These are phyloP conservation scores for Bedellia somnulentella DNA, from an alignment of 2,888 invertebrate species.

Conservation along the genomic window DNA sequence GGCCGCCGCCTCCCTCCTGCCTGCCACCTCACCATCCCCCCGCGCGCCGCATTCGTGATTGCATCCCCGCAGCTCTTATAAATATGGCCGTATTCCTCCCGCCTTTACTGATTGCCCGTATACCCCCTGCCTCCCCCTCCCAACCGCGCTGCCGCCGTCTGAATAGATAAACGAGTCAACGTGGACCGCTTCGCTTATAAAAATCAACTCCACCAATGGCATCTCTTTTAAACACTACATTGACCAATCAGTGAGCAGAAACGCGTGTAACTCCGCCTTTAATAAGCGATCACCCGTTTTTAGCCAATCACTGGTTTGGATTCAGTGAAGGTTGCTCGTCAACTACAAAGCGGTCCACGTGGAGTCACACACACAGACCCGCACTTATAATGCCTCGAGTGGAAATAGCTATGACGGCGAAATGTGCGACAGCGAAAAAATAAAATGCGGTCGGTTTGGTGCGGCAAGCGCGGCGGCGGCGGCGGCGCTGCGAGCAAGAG, in stretches of 20 bases:
- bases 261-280: slow-evolving; percentile 59
- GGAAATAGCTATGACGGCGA: slow-evolving; percentile 63
- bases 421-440: slow-evolving; percentile 63
- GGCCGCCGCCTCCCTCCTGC: slow-evolving; percentile 64
- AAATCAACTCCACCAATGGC: slow-evolving; percentile 49
- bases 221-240: slow-evolving; percentile 17
- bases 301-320: slow-evolving; percentile 27
- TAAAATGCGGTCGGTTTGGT: slow-evolving; percentile 60
- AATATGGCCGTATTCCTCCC: slow-evolving; percentile 64
- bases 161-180: slow-evolving; percentile 65
- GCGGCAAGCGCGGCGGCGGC: slow-evolving; percentile 28
- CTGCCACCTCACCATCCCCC: slow-evolving; percentile 29
- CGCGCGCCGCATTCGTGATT: slow-evolving; percentile 61
- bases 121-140: slow-evolving; percentile 58
- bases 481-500: slow-evolving; percentile 18
- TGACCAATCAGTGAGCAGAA: slow-evolving; percentile 26
- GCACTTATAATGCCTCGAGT: slow-evolving; percentile 58
- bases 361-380: slow-evolving; percentile 47
- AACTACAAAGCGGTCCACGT: slow-evolving; percentile 54
- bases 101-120: slow-evolving; percentile 65
- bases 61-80: slow-evolving; percentile 64
- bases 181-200: slow-evolving; percentile 59
- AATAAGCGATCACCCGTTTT: slow-evolving; percentile 52
- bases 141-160: slow-evolving; percentile 62
- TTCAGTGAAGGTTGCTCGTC: slow-evolving; percentile 40